phyloP scores from a whole-genome alignment of 2,888 invertebrate species.

The Agrotis clavis region DNA sequence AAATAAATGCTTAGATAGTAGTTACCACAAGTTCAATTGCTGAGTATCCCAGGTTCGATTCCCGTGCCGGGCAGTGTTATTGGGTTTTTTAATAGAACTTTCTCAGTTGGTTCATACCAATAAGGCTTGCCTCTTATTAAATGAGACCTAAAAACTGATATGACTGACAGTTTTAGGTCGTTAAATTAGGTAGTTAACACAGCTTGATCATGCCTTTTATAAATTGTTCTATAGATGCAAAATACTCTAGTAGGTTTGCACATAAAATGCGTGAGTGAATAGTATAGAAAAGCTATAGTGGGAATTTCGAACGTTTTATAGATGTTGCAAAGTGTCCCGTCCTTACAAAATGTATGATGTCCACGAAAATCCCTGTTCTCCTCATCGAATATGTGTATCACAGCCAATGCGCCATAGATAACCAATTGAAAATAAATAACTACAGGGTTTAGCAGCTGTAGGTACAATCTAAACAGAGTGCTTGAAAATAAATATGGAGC shows the following conservation, averaged over 20 bases:
- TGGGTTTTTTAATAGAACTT: too few species aligned
- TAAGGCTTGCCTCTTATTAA: too few species aligned
- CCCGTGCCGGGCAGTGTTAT: too few species aligned
- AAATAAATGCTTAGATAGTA: background rate
- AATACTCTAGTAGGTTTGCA: slow-evolving; percentile 12
- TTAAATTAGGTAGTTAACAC: background rate
- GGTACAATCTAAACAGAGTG: slow-evolving; percentile 18
- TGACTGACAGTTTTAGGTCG: too few species aligned
- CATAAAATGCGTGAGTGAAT: slow-evolving; percentile 11
- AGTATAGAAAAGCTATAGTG: background rate
- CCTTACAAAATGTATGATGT: background rate
- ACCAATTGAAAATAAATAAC: slow-evolving; percentile 23
- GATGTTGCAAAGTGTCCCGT: slow-evolving; percentile 24
- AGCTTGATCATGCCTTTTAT: background rate
- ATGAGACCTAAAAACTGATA: too few species aligned
- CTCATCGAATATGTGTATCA: background rate
- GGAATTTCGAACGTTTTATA: background rate
- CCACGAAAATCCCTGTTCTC: background rate
- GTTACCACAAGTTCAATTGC: too few species aligned
- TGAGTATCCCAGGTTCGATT: too few species aligned
- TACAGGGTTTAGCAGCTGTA: slow-evolving; percentile 21
- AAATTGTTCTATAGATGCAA: slow-evolving; percentile 14
- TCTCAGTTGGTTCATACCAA: too few species aligned
- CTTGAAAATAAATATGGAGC: background rate
- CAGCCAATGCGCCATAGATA: background rate